phyloP scores from a whole-genome alignment of 2,888 invertebrate genomes.

The Asteroscopus sphinx region DNA sequence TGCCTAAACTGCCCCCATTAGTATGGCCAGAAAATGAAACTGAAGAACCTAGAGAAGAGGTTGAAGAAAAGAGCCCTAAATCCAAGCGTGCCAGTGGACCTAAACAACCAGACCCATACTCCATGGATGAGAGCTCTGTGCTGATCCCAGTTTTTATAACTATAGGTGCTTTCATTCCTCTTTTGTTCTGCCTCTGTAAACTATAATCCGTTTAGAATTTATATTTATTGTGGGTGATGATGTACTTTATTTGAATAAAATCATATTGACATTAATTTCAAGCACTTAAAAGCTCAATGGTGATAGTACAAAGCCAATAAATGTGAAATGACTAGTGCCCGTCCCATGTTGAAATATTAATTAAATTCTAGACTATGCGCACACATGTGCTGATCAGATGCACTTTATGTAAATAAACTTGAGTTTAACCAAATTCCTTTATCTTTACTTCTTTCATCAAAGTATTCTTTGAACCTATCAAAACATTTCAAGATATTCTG shows the following conservation, averaged over 20 bases:
- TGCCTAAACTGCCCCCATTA: constrained; percentile 94
- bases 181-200: constrained; percentile 98
- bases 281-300: constrained; percentile 65
- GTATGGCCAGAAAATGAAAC: constrained; percentile 91
- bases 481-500: too few species aligned
- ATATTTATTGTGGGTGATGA: constrained; percentile 63
- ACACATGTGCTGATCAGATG: constrained; percentile 57
- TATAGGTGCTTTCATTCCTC: constrained; percentile 98
- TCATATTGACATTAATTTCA: constrained; percentile 53
- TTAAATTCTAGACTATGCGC: constrained; percentile 56
- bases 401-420: constrained; percentile 63
- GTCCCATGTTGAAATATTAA: constrained; percentile 72
- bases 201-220: constrained; percentile 91
- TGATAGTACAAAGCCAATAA: constrained; percentile 75
- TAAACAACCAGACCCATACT: constrained; percentile 97
- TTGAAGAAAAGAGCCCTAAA: constrained; percentile 92
- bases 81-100: constrained; percentile 95
- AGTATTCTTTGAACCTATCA: too few species aligned
- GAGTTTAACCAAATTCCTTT: constrained; percentile 52
- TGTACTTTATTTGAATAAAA: constrained; percentile 57
- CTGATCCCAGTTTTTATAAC: constrained; percentile 98
- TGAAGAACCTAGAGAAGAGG: constrained; percentile 88
- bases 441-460: too few species aligned
- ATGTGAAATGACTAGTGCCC: constrained; percentile 68
- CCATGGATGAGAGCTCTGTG: constrained; percentile 95